phyloP scores from a whole-genome alignment of 1,140 invertebrate genomes.

The Homalodisca vitripennis region DNA sequence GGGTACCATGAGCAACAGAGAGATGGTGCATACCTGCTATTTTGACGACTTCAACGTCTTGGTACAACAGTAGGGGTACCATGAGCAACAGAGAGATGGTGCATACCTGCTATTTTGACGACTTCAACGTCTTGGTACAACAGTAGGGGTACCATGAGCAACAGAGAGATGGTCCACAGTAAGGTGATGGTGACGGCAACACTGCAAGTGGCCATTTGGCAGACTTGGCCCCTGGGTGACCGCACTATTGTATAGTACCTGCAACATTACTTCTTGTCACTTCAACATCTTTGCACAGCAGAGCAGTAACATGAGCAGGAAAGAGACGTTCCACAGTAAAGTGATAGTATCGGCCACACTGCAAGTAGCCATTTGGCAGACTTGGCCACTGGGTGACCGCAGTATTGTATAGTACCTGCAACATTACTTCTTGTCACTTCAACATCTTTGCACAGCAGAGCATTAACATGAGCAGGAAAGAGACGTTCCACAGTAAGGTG shows the following conservation, averaged over 20 bases:
- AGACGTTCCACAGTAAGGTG: slow-evolving; percentile 55
- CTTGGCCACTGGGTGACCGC: slow-evolving; percentile 36
- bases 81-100: no score
- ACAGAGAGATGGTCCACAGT: slow-evolving; percentile 54
- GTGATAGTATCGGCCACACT: slow-evolving; percentile 45
- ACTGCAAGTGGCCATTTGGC: slow-evolving; percentile 7
- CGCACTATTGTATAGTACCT: slow-evolving; percentile 48
- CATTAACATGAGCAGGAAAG: no score
- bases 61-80: no score
- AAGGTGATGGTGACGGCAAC: slow-evolving; percentile 46
- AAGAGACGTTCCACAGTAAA: slow-evolving; percentile 54
- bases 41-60: no score
- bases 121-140: slow-evolving; percentile 51
- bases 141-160: slow-evolving; percentile 51
- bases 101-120: slow-evolving; percentile 44
- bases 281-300: slow-evolving; percentile 54
- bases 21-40: no score
- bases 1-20: no score
- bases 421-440: no score
- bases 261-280: no score
- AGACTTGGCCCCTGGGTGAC: slow-evolving; percentile 36
- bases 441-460: slow-evolving; percentile 52
- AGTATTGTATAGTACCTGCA: slow-evolving; percentile 47
- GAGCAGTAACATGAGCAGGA: slow-evolving; percentile 50
- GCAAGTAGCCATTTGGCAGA: neutral